A percentile compares a stretch with the other conserved stretches of the same genome.
These are phyloP conservation scores for Zosterops borbonicus DNA, from an alignment of 2,113 vertebrate species.

Conservation along the genomic window DNA sequence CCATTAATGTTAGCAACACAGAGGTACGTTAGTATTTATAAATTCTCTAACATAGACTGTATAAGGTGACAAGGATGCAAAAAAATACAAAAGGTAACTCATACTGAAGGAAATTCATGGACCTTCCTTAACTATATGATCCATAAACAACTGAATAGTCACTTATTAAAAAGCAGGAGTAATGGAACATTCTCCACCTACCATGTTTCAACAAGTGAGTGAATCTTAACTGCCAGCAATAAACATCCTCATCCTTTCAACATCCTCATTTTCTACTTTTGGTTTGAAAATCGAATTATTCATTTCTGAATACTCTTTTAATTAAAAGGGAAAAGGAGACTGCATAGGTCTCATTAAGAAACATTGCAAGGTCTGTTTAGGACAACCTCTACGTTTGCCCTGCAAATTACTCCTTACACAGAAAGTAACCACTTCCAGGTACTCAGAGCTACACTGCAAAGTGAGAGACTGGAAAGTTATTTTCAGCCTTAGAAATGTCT, in stretches of 20 bases:
- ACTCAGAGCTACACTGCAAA: background rate
- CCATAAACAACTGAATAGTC: background rate
- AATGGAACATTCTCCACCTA: background rate
- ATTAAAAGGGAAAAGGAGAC: background rate
- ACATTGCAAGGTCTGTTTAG: background rate
- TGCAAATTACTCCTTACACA: background rate
- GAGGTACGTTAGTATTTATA: background rate
- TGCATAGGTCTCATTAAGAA: background rate
- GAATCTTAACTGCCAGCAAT: background rate
- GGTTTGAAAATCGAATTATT: background rate
- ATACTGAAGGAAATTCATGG: background rate
- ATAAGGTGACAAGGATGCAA: background rate
- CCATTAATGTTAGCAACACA: background rate
- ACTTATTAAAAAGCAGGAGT: background rate
- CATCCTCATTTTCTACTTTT: background rate
- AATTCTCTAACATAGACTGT: background rate
- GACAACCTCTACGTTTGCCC: background rate
- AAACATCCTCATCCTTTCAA: background rate
- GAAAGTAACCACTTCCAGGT: background rate
- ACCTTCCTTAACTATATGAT: background rate
- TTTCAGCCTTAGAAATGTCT: background rate
- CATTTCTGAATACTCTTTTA: background rate
- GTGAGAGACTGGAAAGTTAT: background rate
- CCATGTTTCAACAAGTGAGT: background rate
- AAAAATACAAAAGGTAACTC: background rate